phyloP scores from a whole-genome alignment of 2,113 vertebrate genomes.

The Toxotes jaculatrix region DNA sequence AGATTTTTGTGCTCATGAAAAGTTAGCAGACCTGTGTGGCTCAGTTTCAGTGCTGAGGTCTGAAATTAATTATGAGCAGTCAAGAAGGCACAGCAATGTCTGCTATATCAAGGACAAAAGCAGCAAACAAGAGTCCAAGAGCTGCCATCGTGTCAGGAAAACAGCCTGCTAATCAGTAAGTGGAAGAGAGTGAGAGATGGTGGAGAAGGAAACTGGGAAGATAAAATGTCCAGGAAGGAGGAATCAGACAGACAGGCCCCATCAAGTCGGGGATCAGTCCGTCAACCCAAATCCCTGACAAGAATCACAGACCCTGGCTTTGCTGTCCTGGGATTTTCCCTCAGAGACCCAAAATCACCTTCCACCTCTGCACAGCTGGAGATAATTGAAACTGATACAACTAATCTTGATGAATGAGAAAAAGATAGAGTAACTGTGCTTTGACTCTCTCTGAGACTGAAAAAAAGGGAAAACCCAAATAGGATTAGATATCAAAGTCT shows the following conservation, averaged over 20 bases:
- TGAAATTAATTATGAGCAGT: not conserved
- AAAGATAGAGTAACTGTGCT: conserved; percentile 32
- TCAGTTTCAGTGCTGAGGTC: not conserved
- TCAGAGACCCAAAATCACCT: conserved; percentile 9
- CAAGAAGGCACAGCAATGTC: not conserved
- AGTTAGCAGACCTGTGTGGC: not conserved
- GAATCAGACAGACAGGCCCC: conserved; percentile 43
- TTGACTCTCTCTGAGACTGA: not conserved
- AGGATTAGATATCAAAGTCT: not conserved
- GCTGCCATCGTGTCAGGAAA: conserved; percentile 7
- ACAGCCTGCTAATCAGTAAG: conserved; percentile 26
- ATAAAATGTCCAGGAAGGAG: conserved; percentile 8
- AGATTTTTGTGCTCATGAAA: too few species aligned
- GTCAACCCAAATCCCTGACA: conserved; percentile 29
- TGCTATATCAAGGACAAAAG: not conserved
- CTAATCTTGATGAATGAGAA: conserved; percentile 49
- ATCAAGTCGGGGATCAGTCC: conserved; percentile 1
- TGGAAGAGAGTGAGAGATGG: not conserved
- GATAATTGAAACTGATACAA: conserved; percentile 15
- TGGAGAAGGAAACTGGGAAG: not conserved
- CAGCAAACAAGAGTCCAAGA: not conserved
- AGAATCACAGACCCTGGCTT: conserved; percentile 31
- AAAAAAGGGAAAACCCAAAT: not conserved
- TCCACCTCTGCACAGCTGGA: conserved; percentile 28
- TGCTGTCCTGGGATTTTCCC: conserved; percentile 21